phyloP scores from a whole-genome alignment of 2,797 vertebrate species.

The Pitangus sulphuratus region DNA sequence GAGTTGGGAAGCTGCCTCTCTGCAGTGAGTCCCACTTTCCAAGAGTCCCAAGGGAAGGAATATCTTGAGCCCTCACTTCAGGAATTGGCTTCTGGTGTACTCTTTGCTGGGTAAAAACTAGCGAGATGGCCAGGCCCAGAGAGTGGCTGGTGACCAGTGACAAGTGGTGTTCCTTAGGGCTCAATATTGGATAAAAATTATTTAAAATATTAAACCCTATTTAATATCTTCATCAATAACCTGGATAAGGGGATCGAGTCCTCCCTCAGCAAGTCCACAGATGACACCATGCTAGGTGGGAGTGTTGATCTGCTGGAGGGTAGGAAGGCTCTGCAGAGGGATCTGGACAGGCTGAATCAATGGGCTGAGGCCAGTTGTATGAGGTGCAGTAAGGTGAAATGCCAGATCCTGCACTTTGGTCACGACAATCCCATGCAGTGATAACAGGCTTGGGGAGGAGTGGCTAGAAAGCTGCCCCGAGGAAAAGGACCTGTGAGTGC shows the following conservation, averaged over 20 bases:
- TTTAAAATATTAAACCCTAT: neutral
- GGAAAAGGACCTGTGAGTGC: neutral
- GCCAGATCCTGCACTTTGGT: neutral
- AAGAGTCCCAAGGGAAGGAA: neutral
- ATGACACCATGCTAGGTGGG: neutral
- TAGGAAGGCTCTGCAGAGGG: neutral
- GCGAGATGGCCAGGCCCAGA: neutral
- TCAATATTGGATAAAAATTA: neutral
- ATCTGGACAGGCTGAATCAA: neutral
- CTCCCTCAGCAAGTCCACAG: neutral
- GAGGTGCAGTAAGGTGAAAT: neutral
- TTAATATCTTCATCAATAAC: neutral
- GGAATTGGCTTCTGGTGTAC: neutral
- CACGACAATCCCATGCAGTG: neutral
- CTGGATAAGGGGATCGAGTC: neutral
- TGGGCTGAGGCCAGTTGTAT: accelerated
- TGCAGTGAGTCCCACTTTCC: neutral
- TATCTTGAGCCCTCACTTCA: neutral
- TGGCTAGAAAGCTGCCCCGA: accelerated
- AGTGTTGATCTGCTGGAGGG: neutral
- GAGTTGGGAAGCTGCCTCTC: neutral
- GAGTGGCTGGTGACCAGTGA: neutral
- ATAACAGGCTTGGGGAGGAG: neutral
- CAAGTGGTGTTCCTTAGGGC: neutral
- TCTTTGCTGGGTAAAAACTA: neutral